Evolutionary conservation across 2,797 vertebrate genomes (phyloP), one percentile per base, ranked within the genome.

Genomic region (Gila robusta): DNA sequence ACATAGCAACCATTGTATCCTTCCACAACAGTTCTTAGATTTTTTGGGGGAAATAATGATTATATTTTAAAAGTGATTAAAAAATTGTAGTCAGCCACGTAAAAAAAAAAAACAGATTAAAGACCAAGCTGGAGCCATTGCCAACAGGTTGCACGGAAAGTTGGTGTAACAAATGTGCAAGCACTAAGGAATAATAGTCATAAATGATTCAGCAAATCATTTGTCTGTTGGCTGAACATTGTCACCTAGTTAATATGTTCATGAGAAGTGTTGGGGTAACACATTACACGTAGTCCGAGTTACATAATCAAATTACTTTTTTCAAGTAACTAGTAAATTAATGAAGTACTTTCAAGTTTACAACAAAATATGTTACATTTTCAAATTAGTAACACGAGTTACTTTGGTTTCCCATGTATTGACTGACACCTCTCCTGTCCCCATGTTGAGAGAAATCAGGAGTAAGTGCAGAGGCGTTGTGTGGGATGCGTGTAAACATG

Each of bases 1-100:
- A 79, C 56, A 79, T 79, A 12, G 56, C 56, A 28, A 79, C 9
- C 56, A 12, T 44, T 79, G 37, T 17, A 62, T 14, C 56, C 56
- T 62, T 79, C 1, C 37, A 28, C 23, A 79, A n/a, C 1, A 10
- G 56, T 64, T 41, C 64, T 64, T 44, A 44, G 1, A 41, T 28
- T 44, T 41, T 44, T 19, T 16, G 1, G 56, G 56, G 16, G 3
- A 88, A 62, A 87, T 87, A 79, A 82, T 64, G 21, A 71, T 39
- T 62, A 54, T 21, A 12, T 32, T 32, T 62, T 62, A 41, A 39
- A 8, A 39, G 35, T 37, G 17, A 77, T 32, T 12, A 4, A 76
- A 52, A 8, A 17, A 17, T 1, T 23, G 0, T n/a, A n/a, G 6
- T 14, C 28, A n/a, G 32, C 6, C 52, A 77, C 1, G 2, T 62